Conservation (phyloP, 2,113 vertebrate species). For the Bos indicus region DNA sequence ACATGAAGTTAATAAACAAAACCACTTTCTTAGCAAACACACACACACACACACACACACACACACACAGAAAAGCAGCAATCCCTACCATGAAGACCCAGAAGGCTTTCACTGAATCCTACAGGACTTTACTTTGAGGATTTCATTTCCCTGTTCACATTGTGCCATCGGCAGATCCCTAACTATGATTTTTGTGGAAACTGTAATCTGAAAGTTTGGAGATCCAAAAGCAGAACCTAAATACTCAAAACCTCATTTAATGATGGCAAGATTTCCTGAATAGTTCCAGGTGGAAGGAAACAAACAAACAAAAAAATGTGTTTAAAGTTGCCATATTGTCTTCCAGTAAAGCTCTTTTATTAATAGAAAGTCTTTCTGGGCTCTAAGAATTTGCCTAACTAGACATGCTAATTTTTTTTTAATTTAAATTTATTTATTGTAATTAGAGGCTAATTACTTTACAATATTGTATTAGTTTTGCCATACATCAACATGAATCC, state of each 20-base stretch:
- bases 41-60: too few relatives aligned
- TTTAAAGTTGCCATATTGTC: neutral
- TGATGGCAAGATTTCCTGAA: neutral
- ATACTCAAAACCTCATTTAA: neutral
- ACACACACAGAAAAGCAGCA: neutral
- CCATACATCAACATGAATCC: too few relatives aligned
- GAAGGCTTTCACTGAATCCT: neutral
- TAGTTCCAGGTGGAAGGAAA: neutral
- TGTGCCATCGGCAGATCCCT: accelerated
- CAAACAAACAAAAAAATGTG: neutral
- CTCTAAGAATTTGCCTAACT: neutral
- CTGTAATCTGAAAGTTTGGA: neutral
- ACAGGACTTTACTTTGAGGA: neutral
- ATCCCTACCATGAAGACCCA: neutral
- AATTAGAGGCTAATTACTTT: too few relatives aligned
- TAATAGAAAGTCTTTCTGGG: neutral
- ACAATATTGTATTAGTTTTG: too few relatives aligned
- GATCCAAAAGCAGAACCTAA: neutral
- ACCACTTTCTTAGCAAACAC: neutral
- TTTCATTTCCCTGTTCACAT: neutral
- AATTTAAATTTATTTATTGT: too few relatives aligned
- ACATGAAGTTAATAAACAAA: neutral
- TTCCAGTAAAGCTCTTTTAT: neutral
- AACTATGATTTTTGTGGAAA: neutral
- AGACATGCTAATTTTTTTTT: neutral